These are phyloP conservation scores for Rhabditoides inermis DNA, from an alignment of 2,888 invertebrate genomes.

Conservation along the genomic window DNA sequence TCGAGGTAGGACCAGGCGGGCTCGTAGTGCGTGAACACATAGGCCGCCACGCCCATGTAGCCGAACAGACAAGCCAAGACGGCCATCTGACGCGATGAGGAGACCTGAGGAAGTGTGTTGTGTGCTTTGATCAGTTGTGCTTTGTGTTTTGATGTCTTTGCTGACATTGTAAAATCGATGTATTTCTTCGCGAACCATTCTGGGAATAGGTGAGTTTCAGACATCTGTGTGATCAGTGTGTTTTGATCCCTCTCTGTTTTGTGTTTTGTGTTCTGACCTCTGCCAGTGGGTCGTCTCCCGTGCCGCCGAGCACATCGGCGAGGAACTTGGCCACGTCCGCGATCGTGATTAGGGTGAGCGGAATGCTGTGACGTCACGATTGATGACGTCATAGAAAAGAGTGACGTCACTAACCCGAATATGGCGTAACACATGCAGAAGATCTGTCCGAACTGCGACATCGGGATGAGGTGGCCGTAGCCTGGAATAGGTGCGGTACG, in stretches of 20 bases:
- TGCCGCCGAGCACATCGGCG: constrained; percentile 29
- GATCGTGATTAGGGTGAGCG: constrained; percentile 49
- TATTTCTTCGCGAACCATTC: too few relatives aligned
- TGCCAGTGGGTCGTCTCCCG: constrained; percentile 18
- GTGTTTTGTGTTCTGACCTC: too few relatives aligned
- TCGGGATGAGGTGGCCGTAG: constrained; percentile 46
- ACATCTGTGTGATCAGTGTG: too few relatives aligned
- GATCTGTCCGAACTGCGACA: constrained; percentile 42
- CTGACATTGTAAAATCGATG: too few relatives aligned
- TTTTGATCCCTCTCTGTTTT: too few relatives aligned
- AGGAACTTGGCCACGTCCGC: constrained; percentile 50
- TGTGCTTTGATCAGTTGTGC: not conserved
- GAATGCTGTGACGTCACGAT: constrained; percentile 29
- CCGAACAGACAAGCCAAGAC: constrained; percentile 38
- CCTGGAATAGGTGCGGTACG: constrained; percentile 17
- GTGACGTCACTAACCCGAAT: constrained; percentile 31
- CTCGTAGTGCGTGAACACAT: constrained; percentile 33
- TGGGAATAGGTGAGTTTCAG: too few relatives aligned
- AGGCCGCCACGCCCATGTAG: constrained; percentile 43
- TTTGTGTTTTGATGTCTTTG: too few relatives aligned
- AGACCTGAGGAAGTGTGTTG: constrained; percentile 4
- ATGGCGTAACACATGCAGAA: constrained; percentile 42
- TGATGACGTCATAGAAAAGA: not conserved
- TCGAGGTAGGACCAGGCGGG: constrained; percentile 44
- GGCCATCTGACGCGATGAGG: constrained; percentile 11